These are phyloP conservation scores for Pseudoips prasinana DNA, from an alignment of 2,888 invertebrate genomes.

Conservation along the genomic window DNA sequence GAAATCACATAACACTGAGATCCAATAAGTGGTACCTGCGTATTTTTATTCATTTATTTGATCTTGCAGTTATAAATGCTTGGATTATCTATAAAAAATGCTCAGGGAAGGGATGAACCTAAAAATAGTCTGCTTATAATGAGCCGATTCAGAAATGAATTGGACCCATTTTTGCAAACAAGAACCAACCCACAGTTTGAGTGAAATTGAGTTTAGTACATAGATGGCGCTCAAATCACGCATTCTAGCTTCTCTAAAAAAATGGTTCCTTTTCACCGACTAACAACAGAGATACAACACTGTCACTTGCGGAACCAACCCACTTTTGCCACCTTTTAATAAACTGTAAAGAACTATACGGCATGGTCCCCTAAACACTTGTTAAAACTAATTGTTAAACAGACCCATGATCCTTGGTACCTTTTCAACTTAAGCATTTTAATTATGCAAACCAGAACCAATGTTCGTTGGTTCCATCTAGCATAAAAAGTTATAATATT, in stretches of 20 bases:
- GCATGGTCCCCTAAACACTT: slow-evolving; percentile 8
- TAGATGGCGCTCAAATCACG: slow-evolving; percentile 7
- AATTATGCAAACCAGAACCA: slow-evolving; percentile 12
- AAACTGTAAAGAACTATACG: slow-evolving; percentile 9
- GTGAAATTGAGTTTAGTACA: slow-evolving; percentile 6
- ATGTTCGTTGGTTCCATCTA: slow-evolving; percentile 10
- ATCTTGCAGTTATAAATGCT: no score
- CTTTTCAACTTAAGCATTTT: no score
- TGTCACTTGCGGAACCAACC: slow-evolving; percentile 11
- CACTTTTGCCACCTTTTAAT: slow-evolving; percentile 8
- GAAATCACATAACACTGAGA: no score
- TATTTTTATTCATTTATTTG: no score
- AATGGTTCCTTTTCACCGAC: slow-evolving; percentile 9
- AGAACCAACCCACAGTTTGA: slow-evolving; percentile 4
- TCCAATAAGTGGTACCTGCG: no score
- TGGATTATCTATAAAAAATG: no score
- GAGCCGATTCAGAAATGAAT: no score
- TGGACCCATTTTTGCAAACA: no score
- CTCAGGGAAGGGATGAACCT: no score
- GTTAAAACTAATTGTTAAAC: slow-evolving; percentile 10
- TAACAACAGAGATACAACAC: slow-evolving; percentile 2
- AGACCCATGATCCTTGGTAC: slow-evolving; percentile 7
- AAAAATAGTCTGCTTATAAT: no score
- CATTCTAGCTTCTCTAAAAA: slow-evolving; percentile 6
- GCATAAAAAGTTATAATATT: no score